Base-by-base conservation (phyloP, 2,797 vertebrate species). In the Acrossocheilus fasciatus region DNA sequence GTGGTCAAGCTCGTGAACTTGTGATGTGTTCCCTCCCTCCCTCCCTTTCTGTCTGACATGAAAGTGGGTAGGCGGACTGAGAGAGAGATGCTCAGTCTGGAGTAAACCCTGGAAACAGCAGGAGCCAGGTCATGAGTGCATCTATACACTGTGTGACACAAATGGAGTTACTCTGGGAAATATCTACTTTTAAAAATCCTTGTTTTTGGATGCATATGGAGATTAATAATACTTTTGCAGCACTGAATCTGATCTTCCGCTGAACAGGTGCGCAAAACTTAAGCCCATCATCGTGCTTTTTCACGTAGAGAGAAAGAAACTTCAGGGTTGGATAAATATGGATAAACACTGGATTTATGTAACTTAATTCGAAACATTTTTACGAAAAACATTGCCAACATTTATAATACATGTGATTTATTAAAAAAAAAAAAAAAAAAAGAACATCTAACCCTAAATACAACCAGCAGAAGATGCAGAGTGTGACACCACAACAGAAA, bases 31-130 rank as follows among this genome's bases (percentile, higher is more conserved):
- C 84, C 82, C 87, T 85, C 89, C 87, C 43, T 47, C 43, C n/a
- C 43, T 47, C 43, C 8, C 84, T 83, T 75, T 45, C 76, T 74
- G 74, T 52, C 72, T 89, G 87, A 89, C 88, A 83, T 89, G 82
- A 88, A 36, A 36, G 62, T 57, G 72, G 68, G 78, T 69, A 34
- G 57, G 39, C 74, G 50, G 82, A 72, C 26, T 11, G 73, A 78
- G 83, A 75, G 70, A 70, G 50, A 26, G 57, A 74, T 86, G 88
- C 73, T 87, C 87, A 88, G 62, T 88, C 75, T 52, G 79, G 81
- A 86, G 83, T 64, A 81, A 86, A 75, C 54, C 69, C 52, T 73
- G 34, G 43, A 62, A 34, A 80, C 68, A 81, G 82, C 78, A 64
- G 79, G 54, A 79, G 82, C 20, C 70, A 17, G 88, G 62, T 64